These are phyloP conservation scores for Sebastes flavidus DNA, from an alignment of 2,797 vertebrate genomes.

Conservation along the genomic window DNA sequence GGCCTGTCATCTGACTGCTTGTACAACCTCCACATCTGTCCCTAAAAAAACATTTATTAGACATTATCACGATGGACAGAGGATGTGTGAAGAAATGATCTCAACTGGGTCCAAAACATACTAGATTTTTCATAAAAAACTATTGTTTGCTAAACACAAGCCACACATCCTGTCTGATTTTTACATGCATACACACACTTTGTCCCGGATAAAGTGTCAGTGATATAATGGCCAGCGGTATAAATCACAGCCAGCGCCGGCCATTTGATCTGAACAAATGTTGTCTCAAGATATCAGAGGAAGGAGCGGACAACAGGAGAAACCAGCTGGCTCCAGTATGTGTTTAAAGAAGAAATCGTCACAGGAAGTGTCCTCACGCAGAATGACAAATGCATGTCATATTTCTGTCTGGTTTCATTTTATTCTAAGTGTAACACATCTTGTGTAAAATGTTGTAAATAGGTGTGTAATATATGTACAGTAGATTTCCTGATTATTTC, in stretches of 20 bases:
- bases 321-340: constrained; percentile 20
- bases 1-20: not conserved
- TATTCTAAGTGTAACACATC: not conserved
- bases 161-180: not conserved
- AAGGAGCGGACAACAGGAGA: constrained; percentile 19
- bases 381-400: constrained; percentile 7
- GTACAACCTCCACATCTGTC: not conserved
- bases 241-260: constrained; percentile 42
- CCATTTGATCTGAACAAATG: constrained; percentile 70
- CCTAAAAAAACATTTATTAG: not conserved
- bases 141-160: not conserved
- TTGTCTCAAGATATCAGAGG: constrained; percentile 70
- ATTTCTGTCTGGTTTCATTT: not conserved
- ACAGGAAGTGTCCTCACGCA: not conserved
- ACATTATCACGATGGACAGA: not conserved
- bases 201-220: not conserved
- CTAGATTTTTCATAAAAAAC: not conserved
- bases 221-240: constrained; percentile 20
- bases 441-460: constrained; percentile 24
- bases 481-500: not conserved
- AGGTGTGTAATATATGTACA: not conserved
- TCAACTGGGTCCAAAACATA: not conserved
- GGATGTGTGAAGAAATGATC: not conserved
- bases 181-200: not conserved
- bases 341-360: constrained; percentile 31